phyloP scores from a whole-genome alignment of 1,140 invertebrate genomes.

The Pseudomyrmex flavicornis region DNA sequence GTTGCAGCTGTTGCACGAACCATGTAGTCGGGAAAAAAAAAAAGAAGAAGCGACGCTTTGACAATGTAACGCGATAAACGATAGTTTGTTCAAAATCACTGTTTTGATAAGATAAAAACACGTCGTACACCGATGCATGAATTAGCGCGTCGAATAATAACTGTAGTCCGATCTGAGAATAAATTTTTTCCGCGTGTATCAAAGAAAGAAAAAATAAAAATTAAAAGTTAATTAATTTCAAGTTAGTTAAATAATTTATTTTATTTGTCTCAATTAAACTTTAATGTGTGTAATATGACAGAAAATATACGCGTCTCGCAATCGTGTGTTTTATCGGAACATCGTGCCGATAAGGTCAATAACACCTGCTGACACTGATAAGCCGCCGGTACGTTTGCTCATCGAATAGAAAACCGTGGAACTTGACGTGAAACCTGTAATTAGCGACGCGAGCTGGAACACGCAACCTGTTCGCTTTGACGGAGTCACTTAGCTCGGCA shows the following conservation, averaged over 20 bases:
- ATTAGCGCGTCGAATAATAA: no score
- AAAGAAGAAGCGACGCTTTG: neutral
- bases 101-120: neutral
- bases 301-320: neutral
- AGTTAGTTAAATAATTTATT: no score
- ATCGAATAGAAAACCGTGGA: slow-evolving; percentile 33
- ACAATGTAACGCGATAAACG: neutral
- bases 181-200: no score
- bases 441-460: slow-evolving; percentile 6
- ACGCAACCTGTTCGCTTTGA: slow-evolving; percentile 43
- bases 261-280: slow-evolving; percentile 5
- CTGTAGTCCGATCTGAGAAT: neutral
- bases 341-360: slow-evolving; percentile 29
- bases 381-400: slow-evolving; percentile 8
- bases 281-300: neutral
- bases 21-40: neutral
- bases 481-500: slow-evolving; percentile 47
- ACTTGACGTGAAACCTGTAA: slow-evolving; percentile 40
- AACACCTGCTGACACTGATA: neutral
- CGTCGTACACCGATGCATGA: no score
- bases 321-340: neutral
- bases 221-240: no score
- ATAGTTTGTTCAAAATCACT: slow-evolving; percentile 1
- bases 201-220: no score
- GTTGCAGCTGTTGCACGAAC: neutral